A percentile compares a stretch with the other conserved stretches of the same genome.
phyloP scores from a whole-genome alignment of 53 echinoderm and acorn worm species.

The Paracentrotus lividus region DNA sequence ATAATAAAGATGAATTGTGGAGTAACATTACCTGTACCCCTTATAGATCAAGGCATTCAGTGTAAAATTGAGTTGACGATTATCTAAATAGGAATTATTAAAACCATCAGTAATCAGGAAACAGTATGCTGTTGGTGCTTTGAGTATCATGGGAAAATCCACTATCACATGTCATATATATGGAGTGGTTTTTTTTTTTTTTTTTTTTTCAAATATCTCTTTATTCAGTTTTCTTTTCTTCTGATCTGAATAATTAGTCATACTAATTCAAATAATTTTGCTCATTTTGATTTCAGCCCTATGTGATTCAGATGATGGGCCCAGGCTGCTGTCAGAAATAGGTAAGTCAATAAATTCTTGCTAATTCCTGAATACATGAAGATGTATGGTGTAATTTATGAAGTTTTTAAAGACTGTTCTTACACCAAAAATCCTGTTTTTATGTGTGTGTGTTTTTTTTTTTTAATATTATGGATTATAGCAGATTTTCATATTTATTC shows the following conservation, averaged over 20 bases:
- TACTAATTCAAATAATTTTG: conserved; percentile 15
- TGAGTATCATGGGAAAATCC: conserved; percentile 16
- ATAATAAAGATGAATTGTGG: conserved; percentile 16
- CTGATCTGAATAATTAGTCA: conserved; percentile 16
- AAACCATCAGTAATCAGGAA: conserved; percentile 16
- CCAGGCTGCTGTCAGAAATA: conserved; percentile 17
- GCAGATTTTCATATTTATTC: conserved; percentile 16
- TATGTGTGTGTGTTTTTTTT: neutral
- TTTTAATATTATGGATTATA: conserved; percentile 15
- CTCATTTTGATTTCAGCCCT: conserved; percentile 16
- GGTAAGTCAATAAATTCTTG: conserved; percentile 16
- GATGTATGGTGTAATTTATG: conserved; percentile 16
- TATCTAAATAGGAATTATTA: conserved; percentile 15
- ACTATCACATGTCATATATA: conserved; percentile 16
- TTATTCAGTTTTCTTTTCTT: conserved; percentile 15
- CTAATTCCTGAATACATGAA: conserved; percentile 16
- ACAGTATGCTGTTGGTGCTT: conserved; percentile 10
- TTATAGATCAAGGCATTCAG: conserved; percentile 16
- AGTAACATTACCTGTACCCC: conserved; percentile 17
- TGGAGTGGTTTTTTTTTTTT: conserved; percentile 1
- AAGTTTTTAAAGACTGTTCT: conserved; percentile 16
- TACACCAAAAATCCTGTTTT: conserved; percentile 14
- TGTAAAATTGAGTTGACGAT: conserved; percentile 3
- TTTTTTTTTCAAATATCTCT: conserved; percentile 15
- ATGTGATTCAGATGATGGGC: conserved; percentile 10